These are phyloP conservation scores for Sturmia bella DNA, from an alignment of 2,888 invertebrate species.

Conservation along the genomic window DNA sequence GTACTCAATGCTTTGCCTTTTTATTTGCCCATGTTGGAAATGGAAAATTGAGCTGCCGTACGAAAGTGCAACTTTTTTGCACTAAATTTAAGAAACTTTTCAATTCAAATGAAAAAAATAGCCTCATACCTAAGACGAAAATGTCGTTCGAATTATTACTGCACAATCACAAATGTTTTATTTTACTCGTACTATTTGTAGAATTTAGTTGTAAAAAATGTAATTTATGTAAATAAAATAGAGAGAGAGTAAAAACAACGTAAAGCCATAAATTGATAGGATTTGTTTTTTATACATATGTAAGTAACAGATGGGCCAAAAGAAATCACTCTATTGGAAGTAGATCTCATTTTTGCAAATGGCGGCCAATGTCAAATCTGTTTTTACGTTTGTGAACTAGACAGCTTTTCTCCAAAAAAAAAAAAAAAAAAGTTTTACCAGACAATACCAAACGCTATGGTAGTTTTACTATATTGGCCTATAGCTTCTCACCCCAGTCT, in stretches of 20 bases:
- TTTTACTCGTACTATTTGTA: background rate
- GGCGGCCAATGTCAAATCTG: too few relatives aligned
- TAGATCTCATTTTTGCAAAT: too few relatives aligned
- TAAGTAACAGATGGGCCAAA: too few relatives aligned
- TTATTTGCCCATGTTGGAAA: slow-evolving; percentile 81
- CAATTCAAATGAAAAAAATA: background rate
- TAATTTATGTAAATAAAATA: slow-evolving; percentile 63
- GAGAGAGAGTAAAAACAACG: slow-evolving; percentile 3
- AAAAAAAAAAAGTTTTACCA: too few relatives aligned
- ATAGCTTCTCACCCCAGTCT: too few relatives aligned
- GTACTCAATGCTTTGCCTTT: slow-evolving; percentile 78
- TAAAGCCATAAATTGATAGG: background rate
- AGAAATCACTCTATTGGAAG: too few relatives aligned
- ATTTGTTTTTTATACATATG: too few relatives aligned
- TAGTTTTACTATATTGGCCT: too few relatives aligned
- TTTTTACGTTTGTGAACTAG: too few relatives aligned
- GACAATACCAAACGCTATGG: too few relatives aligned
- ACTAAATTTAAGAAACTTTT: background rate
- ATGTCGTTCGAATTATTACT: too few relatives aligned
- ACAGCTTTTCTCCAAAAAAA: too few relatives aligned
- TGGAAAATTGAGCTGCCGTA: slow-evolving; percentile 72
- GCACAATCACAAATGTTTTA: background rate
- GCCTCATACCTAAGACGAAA: background rate
- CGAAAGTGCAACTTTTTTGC: background rate
- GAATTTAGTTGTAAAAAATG: slow-evolving; percentile 28